These are phyloP conservation scores for Podarcis muralis DNA, from an alignment of 2,113 vertebrate species.

Conservation along the genomic window DNA sequence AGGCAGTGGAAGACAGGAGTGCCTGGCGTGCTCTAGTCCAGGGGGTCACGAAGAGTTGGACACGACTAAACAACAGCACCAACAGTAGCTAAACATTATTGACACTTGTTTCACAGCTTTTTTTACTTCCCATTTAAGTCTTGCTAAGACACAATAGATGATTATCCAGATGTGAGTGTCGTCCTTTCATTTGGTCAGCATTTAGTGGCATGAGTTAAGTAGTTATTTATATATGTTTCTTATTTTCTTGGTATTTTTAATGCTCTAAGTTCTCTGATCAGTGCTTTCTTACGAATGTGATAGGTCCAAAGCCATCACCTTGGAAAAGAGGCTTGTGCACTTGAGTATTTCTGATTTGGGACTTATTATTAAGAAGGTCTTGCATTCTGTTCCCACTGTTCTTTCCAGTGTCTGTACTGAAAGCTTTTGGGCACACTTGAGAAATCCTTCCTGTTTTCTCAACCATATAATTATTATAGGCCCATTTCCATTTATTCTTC, in stretches of 20 bases:
- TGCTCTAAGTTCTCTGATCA: neutral
- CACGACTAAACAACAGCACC: too few species aligned
- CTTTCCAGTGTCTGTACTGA: neutral
- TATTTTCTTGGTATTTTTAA: neutral
- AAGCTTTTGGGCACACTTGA: neutral
- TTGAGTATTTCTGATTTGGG: neutral
- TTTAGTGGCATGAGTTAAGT: neutral
- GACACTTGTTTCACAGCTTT: neutral
- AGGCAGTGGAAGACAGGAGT: too few species aligned
- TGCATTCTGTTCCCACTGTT: neutral
- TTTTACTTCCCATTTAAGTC: neutral
- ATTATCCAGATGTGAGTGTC: too few species aligned
- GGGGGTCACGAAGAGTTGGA: too few species aligned
- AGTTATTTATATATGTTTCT: too few species aligned
- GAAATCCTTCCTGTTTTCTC: neutral
- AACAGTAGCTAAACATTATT: neutral
- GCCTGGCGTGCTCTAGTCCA: too few species aligned
- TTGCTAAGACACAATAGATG: neutral
- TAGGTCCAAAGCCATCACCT: neutral
- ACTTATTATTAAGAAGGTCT: neutral
- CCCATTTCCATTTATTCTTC: neutral
- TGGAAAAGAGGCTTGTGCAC: neutral
- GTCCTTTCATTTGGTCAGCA: neutral
- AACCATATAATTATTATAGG: neutral
- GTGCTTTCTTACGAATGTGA: neutral